Evolutionary conservation across 1,140 invertebrate species (phyloP), one percentile per base, ranked within the genome.

Genomic region (Megathymus violae): DNA sequence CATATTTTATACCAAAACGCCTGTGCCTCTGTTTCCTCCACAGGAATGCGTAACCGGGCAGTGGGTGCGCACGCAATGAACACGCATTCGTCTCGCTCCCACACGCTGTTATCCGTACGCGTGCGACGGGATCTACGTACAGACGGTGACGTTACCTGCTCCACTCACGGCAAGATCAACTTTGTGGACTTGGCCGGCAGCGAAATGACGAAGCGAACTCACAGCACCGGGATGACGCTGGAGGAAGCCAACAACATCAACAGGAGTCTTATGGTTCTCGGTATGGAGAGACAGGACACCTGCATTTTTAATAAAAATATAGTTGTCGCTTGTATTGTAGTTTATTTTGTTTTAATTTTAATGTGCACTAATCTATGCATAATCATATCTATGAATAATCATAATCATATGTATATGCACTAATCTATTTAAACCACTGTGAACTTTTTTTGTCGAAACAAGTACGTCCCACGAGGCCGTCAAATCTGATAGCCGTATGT

Each of bases 161-260:
- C 95, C 13, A 95, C 95, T 71, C 96, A 97, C 76, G 97, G 97
- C n/a, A 97, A 97, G 89, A 95, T 98, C 34, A 98, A 98, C 92
- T 97, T 99, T 77, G 97, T 99, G 0, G 98, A 99, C 82, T 88
- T 99, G 51, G 98, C 98, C 0, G 98, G 98, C 7, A 97, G 96
- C 76, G 98, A 99, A 91, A 96, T 98, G 94, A 97, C 97, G 2
- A 97, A 97, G 82, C 96, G 97, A 74, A 99, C 98, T 0, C 95
- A 97, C 59, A 98, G 97, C 72, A 95, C 96, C 72, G 96, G 97
- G 0, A 97, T 97, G 81, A 97, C 96, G 0, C 88, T 98, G 50
- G 96, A 97, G 80, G 98, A 99, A 87, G 97, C 97, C 0, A 98
- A 98, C 80, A 98, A 98, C 81, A 99, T 99, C 63, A 99, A 99